phyloP scores from a whole-genome alignment of 2,113 vertebrate genomes.

The Amphilophus citrinellus region DNA sequence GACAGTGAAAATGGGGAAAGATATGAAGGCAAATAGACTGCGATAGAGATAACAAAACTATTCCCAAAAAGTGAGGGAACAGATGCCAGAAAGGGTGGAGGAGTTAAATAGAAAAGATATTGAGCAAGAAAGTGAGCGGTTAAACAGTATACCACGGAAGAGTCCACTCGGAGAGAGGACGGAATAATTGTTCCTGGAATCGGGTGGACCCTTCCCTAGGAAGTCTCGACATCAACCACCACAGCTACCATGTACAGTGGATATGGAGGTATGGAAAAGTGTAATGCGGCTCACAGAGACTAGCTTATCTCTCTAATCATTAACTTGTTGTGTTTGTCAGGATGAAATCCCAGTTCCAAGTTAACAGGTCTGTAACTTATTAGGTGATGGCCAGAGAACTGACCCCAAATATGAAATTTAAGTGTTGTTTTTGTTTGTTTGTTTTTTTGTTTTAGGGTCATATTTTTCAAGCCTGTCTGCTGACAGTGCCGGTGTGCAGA shows the following conservation, averaged over 20 bases:
- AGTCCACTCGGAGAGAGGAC: background rate
- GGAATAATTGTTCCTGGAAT: conserved; percentile 17
- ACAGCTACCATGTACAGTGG: conserved; percentile 71
- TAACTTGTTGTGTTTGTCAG: conserved; percentile 39
- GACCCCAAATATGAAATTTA: background rate
- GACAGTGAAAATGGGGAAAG: conserved; percentile 30
- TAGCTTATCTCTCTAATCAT: conserved; percentile 27
- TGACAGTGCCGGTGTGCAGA: background rate
- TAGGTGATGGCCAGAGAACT: background rate
- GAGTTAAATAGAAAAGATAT: background rate
- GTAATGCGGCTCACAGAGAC: background rate
- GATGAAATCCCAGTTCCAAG: background rate
- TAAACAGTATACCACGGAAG: background rate
- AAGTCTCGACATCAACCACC: background rate
- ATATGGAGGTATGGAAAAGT: conserved; percentile 72
- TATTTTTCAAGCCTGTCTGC: background rate
- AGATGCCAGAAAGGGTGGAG: background rate
- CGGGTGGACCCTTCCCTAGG: conserved; percentile 9
- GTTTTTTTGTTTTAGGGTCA: background rate
- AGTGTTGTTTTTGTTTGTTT: background rate
- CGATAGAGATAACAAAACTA: background rate
- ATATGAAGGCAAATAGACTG: background rate
- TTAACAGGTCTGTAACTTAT: conserved; percentile 43
- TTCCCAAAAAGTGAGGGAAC: background rate
- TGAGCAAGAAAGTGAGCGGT: background rate